Conservation (phyloP, 2,888 invertebrate species). For the Hermaeophaga mercurialis region DNA sequence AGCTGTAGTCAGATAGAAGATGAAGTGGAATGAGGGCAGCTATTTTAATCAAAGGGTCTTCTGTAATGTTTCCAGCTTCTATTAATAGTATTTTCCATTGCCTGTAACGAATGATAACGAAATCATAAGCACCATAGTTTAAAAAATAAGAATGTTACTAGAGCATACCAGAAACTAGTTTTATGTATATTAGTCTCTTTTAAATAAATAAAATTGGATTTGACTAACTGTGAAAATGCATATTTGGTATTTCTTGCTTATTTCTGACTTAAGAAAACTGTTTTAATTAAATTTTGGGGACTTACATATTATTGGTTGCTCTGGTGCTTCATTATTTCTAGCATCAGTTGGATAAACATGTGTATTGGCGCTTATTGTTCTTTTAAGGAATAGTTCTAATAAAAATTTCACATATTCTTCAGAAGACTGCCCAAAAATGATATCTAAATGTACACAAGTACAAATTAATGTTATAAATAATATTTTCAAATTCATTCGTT, state of each 20-base stretch:
- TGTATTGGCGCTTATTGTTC: neutral
- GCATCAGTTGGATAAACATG: neutral
- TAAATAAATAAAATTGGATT: too few species aligned
- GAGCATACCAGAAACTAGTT: too few species aligned
- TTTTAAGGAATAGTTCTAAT: neutral
- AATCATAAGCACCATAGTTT: conserved; percentile 23
- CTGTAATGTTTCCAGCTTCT: conserved; percentile 29
- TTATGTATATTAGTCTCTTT: too few species aligned
- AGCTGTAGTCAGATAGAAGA: too few species aligned
- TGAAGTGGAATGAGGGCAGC: conserved; percentile 41
- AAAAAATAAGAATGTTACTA: too few species aligned
- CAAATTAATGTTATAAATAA: conserved; percentile 49
- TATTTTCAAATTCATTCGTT: conserved; percentile 22
- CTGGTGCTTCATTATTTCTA: neutral
- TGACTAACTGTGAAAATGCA: too few species aligned
- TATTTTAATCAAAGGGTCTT: conserved; percentile 24
- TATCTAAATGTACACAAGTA: conserved; percentile 38
- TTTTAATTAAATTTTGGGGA: too few species aligned
- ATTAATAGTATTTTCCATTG: conserved; percentile 28
- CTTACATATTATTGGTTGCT: conserved; percentile 1
- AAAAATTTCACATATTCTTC: neutral
- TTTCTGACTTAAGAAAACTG: too few species aligned
- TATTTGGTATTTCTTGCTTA: too few species aligned
- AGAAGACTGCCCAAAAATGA: neutral
- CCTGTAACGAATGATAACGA: conserved; percentile 30